Evolutionary conservation across 1,140 invertebrate genomes (phyloP).

Genomic region (Acromyrmex charruanus): DNA sequence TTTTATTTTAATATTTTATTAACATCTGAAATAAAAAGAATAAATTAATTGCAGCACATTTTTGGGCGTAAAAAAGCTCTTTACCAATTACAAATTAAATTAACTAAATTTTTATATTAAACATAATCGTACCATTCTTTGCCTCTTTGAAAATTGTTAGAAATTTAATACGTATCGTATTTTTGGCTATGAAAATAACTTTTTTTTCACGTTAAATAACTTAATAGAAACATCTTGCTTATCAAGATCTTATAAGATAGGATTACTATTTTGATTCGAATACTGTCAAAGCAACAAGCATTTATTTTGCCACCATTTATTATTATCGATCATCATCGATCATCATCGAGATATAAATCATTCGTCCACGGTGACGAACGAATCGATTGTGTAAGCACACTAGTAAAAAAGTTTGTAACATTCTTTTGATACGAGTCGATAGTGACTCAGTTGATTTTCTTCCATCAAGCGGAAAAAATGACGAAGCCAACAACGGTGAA

Average conservation of each 20-base stretch:
- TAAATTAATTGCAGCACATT: background rate
- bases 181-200: background rate
- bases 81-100: background rate
- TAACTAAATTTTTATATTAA: background rate
- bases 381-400: background rate
- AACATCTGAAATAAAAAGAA: background rate
- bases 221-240: background rate
- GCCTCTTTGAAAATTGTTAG: background rate
- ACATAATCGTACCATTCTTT: background rate
- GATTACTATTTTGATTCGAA: background rate
- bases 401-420: constrained; percentile 8
- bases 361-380: background rate
- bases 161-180: background rate
- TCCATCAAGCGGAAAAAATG: constrained; percentile 15
- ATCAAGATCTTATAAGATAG: background rate
- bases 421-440: background rate
- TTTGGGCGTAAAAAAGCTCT: background rate
- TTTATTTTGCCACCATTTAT: background rate
- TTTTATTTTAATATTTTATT: background rate
- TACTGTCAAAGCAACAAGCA: background rate
- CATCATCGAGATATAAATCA: constrained; percentile 18
- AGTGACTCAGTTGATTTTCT: constrained; percentile 33
- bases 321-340: no score
- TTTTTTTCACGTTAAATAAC: background rate
- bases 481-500: background rate